phyloP scores from a whole-genome alignment of 1,140 invertebrate species.

The Brachionus plicatilis region DNA sequence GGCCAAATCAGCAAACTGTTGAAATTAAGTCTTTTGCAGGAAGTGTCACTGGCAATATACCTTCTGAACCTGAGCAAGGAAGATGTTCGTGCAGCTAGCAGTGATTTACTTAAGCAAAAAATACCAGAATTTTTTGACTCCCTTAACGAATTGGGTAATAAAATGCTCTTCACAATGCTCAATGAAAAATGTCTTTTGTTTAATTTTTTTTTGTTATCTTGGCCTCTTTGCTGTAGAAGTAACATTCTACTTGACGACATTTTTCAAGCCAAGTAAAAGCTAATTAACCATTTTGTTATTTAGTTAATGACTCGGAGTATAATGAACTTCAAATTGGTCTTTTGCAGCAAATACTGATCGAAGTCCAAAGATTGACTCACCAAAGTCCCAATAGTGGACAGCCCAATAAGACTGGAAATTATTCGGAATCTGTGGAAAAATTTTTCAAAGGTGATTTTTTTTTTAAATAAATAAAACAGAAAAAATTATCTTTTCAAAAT shows the following conservation, averaged over 20 bases:
- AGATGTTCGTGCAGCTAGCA: conserved; percentile 67
- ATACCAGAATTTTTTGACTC: conserved; percentile 75
- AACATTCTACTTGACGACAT: conserved; percentile 8
- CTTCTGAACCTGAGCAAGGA: conserved; percentile 70
- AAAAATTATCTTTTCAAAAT: not conserved
- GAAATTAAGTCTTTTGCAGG: conserved; percentile 74
- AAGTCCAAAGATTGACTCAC: not conserved
- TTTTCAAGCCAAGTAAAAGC: not conserved
- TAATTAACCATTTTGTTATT: not conserved
- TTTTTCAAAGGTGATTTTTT: conserved; percentile 39
- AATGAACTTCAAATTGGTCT: conserved; percentile 14
- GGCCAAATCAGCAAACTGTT: conserved; percentile 72
- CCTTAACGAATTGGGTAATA: conserved; percentile 67
- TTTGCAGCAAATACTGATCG: conserved; percentile 31
- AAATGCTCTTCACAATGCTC: not conserved
- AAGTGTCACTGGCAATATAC: conserved; percentile 78
- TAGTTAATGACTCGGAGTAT: conserved; percentile 18
- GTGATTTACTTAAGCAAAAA: conserved; percentile 71
- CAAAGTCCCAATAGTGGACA: not conserved
- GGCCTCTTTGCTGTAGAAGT: not conserved
- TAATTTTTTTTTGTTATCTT: not conserved
- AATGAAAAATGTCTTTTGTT: not conserved
- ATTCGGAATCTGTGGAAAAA: conserved; percentile 9
- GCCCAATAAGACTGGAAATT: not conserved
- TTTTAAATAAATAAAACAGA: not conserved